These are phyloP conservation scores for Sternarchorhynchus goeldii DNA, from an alignment of 2,797 vertebrate genomes.

Conservation along the genomic window DNA sequence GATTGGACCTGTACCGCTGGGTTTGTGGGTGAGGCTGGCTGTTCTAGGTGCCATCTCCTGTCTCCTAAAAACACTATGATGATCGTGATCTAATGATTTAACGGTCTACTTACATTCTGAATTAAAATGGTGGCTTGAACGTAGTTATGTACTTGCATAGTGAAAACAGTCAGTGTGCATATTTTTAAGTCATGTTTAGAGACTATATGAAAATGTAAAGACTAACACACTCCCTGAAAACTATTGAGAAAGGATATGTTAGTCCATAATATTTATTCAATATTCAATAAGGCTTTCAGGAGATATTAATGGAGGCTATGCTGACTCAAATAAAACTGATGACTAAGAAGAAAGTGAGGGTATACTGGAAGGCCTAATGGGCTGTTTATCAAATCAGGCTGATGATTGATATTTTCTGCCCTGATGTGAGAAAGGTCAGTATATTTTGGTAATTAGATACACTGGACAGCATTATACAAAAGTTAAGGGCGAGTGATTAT, in stretches of 20 bases:
- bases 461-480: not conserved
- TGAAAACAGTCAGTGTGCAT: conserved; percentile 8
- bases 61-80: conserved; percentile 11
- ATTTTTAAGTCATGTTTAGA: conserved; percentile 19
- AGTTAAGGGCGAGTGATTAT: not conserved
- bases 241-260: conserved; percentile 27
- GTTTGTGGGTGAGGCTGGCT: not conserved
- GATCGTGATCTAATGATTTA: not conserved
- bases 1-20: conserved; percentile 16
- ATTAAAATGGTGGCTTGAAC: not conserved
- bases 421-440: not conserved
- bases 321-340: not conserved
- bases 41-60: conserved; percentile 19
- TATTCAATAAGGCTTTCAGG: conserved; percentile 34
- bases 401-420: not conserved
- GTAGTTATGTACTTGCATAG: not conserved
- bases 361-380: not conserved
- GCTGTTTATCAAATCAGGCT: not conserved
- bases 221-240: conserved; percentile 3
- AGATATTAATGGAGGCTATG: conserved; percentile 10
- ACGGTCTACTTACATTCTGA: not conserved
- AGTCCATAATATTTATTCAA: conserved; percentile 42
- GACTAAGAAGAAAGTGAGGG: not conserved
- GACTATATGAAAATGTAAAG: conserved; percentile 8
- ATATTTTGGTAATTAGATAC: not conserved